Percentiles rank a stretch among this genome's conserved stretches.
Evolutionary conservation across 2,113 vertebrate genomes (phyloP).

Genomic region (Rallus limicola): DNA sequence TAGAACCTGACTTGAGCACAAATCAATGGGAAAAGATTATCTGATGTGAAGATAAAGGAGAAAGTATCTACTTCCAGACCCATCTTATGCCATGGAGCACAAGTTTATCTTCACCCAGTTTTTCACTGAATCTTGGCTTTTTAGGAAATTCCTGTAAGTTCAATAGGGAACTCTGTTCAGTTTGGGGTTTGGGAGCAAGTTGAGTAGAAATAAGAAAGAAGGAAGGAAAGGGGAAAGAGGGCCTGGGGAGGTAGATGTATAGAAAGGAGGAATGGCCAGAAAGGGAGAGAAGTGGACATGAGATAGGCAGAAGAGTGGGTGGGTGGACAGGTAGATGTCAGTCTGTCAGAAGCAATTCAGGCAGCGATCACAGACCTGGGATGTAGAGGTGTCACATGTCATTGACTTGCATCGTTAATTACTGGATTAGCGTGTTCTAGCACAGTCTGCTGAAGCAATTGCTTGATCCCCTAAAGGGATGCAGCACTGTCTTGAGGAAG

Average conservation of each 20-base stretch:
- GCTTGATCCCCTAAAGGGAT: slow-evolving; percentile 25
- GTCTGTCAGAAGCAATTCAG: neutral
- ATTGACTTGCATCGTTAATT: neutral
- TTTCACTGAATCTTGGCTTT: neutral
- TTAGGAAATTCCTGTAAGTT: neutral
- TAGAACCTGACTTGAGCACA: neutral
- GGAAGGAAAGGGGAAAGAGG: neutral
- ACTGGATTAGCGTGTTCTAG: slow-evolving; percentile 21
- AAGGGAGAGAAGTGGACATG: neutral
- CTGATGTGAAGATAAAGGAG: neutral
- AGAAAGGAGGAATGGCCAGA: neutral
- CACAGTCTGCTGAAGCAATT: slow-evolving; percentile 24
- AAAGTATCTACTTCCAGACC: neutral
- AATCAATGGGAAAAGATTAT: neutral
- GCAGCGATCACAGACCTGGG: neutral
- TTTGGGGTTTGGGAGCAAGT: neutral
- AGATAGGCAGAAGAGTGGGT: neutral
- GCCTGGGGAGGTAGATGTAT: neutral
- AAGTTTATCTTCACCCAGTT: neutral
- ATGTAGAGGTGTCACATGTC: neutral
- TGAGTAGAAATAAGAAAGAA: neutral
- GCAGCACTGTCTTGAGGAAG: neutral
- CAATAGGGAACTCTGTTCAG: neutral
- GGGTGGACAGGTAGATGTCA: neutral
- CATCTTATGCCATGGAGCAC: neutral